Base-by-base conservation (phyloP, 2,888 invertebrate species). In the Eristalinus aeneus region DNA sequence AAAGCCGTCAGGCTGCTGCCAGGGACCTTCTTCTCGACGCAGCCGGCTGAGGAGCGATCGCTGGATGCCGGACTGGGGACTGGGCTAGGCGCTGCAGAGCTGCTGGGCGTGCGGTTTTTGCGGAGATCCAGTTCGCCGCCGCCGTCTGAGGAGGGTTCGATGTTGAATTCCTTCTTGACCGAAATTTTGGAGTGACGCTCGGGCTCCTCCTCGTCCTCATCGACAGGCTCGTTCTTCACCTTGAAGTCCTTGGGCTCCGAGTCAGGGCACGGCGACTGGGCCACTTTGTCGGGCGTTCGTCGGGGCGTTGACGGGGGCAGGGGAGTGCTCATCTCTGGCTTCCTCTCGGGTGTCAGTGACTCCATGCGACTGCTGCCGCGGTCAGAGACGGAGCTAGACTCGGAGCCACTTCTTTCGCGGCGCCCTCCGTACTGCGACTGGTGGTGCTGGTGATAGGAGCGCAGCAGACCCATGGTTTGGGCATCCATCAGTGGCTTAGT, bases 401-500 rank as follows among this genome's bases (percentile, higher is more conserved):
- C 97, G 90, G 97, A 97, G 23, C 97, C 97, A 90, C 97, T 97
- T 87, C 97, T 94, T 90, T 97, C 97, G 63, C 82, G 82, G 11
- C 97, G 94, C 88, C 96, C 93, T 72, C 93, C 93, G 88, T 94
- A 94, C 88, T 93, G 93, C 22, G 95, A 95, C 23, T 93, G 93
- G 86, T 96, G 96, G 90, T 97, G 97, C 31, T 93, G 93, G 88
- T 96, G 96, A 90, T 97, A 97, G 89, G 94, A 96, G 88, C 97
- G 94, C 68, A 97, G 92, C 89, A 97, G 94, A 90, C 95, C 97
- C 97, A 97, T 97, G 0, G 97, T 96, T 91, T 97, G 97, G 1
- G 96, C 95, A 90, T 98, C 98, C 85, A 98, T 97, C 82, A 98
- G 92, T 0, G 98, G 98, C 92, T 97, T 97, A 4, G 97, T 97